Evolutionary conservation across 2,888 invertebrate genomes (phyloP).

Genomic region (Carterocephalus palaemon): DNA sequence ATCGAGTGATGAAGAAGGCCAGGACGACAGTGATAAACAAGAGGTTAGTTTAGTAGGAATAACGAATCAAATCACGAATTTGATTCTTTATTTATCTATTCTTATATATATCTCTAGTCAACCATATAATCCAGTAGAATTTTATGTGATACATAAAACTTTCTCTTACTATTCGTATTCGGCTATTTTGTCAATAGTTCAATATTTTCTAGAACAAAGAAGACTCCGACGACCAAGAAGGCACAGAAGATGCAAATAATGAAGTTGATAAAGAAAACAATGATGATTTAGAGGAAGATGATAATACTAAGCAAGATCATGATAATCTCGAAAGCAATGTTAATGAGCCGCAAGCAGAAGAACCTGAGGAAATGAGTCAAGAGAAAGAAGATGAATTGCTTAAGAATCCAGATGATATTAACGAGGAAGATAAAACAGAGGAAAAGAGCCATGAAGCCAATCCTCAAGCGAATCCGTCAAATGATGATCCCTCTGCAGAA

Average conservation of each 20-base stretch:
- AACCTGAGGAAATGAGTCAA: slow-evolving; percentile 42
- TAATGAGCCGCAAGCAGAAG: slow-evolving; percentile 31
- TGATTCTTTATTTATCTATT: too few relatives aligned
- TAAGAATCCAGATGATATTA: slow-evolving; percentile 62
- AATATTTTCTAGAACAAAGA: slow-evolving; percentile 31
- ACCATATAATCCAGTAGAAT: too few relatives aligned
- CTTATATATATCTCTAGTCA: too few relatives aligned
- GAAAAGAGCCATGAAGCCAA: slow-evolving; percentile 69
- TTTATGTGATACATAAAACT: too few relatives aligned
- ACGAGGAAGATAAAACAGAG: slow-evolving; percentile 63
- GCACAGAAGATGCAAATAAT: slow-evolving; percentile 42
- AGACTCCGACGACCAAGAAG: slow-evolving; percentile 35
- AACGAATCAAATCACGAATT: too few relatives aligned
- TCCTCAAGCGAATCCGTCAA: slow-evolving; percentile 73
- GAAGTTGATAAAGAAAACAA: slow-evolving; percentile 76
- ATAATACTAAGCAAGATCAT: slow-evolving; percentile 46
- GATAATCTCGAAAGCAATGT: slow-evolving; percentile 46
- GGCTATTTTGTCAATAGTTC: too few relatives aligned
- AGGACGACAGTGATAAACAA: slow-evolving; percentile 40
- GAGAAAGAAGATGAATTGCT: slow-evolving; percentile 56
- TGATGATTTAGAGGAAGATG: slow-evolving; percentile 35
- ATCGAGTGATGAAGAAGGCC: slow-evolving; percentile 69
- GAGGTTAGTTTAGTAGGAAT: slow-evolving; percentile 38
- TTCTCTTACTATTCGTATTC: too few relatives aligned
- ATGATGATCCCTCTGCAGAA: slow-evolving; percentile 67